phyloP scores from a whole-genome alignment of 2,888 invertebrate species.

The Ectemnius continuus region DNA sequence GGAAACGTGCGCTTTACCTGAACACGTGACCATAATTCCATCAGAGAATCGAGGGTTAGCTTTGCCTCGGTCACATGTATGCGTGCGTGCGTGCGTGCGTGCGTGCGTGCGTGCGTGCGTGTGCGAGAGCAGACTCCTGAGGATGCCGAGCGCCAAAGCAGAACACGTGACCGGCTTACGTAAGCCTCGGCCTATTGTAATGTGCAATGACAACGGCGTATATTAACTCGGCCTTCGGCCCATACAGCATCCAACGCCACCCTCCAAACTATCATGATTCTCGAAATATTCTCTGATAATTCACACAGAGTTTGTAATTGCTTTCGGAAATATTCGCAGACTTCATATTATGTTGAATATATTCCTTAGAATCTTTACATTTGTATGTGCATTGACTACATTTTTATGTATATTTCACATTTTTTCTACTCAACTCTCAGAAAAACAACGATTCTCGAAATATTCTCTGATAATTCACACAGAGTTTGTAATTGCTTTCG shows the following conservation, averaged over 20 bases:
- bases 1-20: constrained; percentile 64
- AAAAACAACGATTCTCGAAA: too few relatives aligned
- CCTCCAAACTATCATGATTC: constrained; percentile 14
- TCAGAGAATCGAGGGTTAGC: constrained; percentile 16
- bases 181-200: constrained; percentile 60
- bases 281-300: too few relatives aligned
- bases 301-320: too few relatives aligned
- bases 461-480: too few relatives aligned
- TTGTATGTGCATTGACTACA: too few relatives aligned
- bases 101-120: constrained; percentile 52
- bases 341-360: too few relatives aligned
- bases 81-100: constrained; percentile 51
- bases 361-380: too few relatives aligned
- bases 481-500: too few relatives aligned
- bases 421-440: too few relatives aligned
- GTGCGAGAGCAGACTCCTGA: constrained; percentile 18
- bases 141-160: constrained; percentile 50
- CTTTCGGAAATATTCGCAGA: too few relatives aligned
- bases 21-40: constrained; percentile 70
- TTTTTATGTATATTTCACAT: too few relatives aligned
- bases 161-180: constrained; percentile 70
- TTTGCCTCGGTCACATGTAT: constrained; percentile 44
- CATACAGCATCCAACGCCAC: constrained; percentile 11
- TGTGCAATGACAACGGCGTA: constrained; percentile 60
- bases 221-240: constrained; percentile 51